Base-by-base conservation (phyloP, 35 echinoderm and acorn worm genomes). In the Apostichopus californicus region DNA sequence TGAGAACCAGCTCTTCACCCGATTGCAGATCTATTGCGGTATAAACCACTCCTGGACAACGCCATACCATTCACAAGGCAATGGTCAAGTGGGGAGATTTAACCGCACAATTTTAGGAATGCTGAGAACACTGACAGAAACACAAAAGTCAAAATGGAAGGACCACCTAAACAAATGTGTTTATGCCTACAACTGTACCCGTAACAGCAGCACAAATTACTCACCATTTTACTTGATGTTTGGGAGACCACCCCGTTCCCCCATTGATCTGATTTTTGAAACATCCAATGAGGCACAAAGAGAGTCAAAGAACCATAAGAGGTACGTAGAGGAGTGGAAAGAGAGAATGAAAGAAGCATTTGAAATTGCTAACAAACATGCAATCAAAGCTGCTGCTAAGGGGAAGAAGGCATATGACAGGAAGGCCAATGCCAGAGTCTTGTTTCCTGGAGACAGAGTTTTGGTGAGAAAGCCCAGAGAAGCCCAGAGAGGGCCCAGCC, bases 191-290 rank as follows among this genome's bases (percentile, higher is more conserved):
- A n/a, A n/a, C n/a, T n/a, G n/a, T n/a, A n/a, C n/a, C n/a, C n/a
- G n/a, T n/a, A n/a, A n/a, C n/a, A n/a, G n/a, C n/a, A n/a, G n/a
- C n/a, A n/a, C n/a, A n/a, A n/a, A n/a, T n/a, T n/a, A n/a, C n/a
- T n/a, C n/a, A n/a, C n/a, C n/a, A n/a, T n/a, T n/a, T n/a, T n/a
- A n/a, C n/a, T n/a, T n/a, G 15, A 86, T 98, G 91, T 98, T 93
- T 90, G 94, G 94, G 0, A 28, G 96, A 63, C 54, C 79, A 56
- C 79, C 93, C 20, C 21, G 91, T 12, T 77, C 95, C 1, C 96
- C 94, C 0, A 93, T 98, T n/a, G 96, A 98, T 65, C 56, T 95
- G n/a, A 25, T 56, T 1, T 93, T 97, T 85, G 91, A 91, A 14
- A 21, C 92, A 7, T n/a, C 64, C 10, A 6, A 12, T 15, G 52